These are phyloP conservation scores for Drosophila ironensis DNA, from an alignment of 1,140 invertebrate genomes.

Conservation along the genomic window DNA sequence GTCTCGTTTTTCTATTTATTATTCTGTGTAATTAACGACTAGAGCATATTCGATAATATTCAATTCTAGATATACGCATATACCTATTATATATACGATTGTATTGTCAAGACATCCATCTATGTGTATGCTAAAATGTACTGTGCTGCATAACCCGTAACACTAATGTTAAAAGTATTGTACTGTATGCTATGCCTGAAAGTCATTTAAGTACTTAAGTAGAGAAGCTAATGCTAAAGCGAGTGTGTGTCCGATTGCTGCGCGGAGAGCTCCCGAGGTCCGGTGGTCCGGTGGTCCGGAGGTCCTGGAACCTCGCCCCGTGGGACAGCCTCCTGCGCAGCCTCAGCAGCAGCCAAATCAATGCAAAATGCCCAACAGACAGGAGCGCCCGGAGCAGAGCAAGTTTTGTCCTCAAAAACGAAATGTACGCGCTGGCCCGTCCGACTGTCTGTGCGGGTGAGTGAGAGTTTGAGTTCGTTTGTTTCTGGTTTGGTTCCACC, in stretches of 20 bases:
- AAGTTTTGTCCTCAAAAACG: slow-evolving; percentile 9
- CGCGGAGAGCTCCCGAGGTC: too few species aligned
- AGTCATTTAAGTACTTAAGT: slow-evolving; percentile 75
- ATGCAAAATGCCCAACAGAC: slow-evolving; percentile 37
- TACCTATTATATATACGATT: slow-evolving; percentile 21
- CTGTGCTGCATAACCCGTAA: slow-evolving; percentile 18
- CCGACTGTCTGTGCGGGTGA: slow-evolving; percentile 17
- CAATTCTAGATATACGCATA: slow-evolving; percentile 40
- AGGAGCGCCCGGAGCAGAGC: too few species aligned
- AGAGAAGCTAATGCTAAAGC: slow-evolving; percentile 29
- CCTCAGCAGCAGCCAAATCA: slow-evolving; percentile 19
- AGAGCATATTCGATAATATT: slow-evolving; percentile 44
- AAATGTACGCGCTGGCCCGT: slow-evolving; percentile 32
- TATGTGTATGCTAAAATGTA: slow-evolving; percentile 4
- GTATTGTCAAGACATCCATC: slow-evolving; percentile 53
- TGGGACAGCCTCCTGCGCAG: not conserved
- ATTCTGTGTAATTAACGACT: slow-evolving; percentile 62
- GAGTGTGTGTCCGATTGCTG: slow-evolving; percentile 9
- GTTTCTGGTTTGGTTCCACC: slow-evolving; percentile 12
- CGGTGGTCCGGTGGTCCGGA: too few species aligned
- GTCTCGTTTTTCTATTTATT: slow-evolving; percentile 33
- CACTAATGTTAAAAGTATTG: slow-evolving; percentile 67
- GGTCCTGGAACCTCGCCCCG: too few species aligned
- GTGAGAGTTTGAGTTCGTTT: slow-evolving; percentile 20
- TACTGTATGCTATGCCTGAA: slow-evolving; percentile 58